Conservation (phyloP, 2,888 invertebrate genomes). For the Chloroclystis v-ata region DNA sequence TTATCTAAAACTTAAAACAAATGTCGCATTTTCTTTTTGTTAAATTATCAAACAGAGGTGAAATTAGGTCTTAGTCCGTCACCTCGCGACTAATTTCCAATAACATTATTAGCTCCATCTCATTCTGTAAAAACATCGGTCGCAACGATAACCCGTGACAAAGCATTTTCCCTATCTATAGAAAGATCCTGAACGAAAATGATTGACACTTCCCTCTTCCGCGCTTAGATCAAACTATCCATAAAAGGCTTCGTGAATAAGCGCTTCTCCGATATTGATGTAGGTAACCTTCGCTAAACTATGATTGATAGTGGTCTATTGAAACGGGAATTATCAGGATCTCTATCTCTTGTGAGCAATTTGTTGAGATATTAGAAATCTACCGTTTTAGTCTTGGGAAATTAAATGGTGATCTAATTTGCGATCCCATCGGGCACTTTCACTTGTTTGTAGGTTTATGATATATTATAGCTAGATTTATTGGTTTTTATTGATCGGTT, state of each 20-base stretch:
- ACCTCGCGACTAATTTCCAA: too few relatives aligned
- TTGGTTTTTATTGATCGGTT: background rate
- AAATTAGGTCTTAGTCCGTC: too few relatives aligned
- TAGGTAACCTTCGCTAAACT: slow-evolving; percentile 58
- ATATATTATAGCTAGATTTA: background rate
- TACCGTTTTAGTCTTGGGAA: slow-evolving; percentile 23
- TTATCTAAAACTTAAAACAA: too few relatives aligned
- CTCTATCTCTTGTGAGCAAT: slow-evolving; percentile 54
- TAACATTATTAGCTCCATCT: background rate
- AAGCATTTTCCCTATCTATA: slow-evolving; percentile 20
- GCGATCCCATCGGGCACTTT: slow-evolving; percentile 2
- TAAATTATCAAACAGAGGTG: too few relatives aligned
- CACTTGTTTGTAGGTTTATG: background rate
- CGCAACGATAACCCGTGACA: slow-evolving; percentile 18
- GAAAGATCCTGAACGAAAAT: slow-evolving; percentile 27
- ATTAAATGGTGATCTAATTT: slow-evolving; percentile 7
- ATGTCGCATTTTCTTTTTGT: too few relatives aligned
- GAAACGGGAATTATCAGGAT: slow-evolving; percentile 58
- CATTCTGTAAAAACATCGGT: background rate
- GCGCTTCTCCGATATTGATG: slow-evolving; percentile 68
- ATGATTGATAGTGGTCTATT: slow-evolving; percentile 71
- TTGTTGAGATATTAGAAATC: slow-evolving; percentile 58
- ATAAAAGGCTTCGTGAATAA: slow-evolving; percentile 61
- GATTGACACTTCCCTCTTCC: slow-evolving; percentile 49
- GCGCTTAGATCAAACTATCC: slow-evolving; percentile 38